Evolutionary conservation across 2,888 invertebrate genomes (phyloP).

Genomic region (Dorcus hopei): DNA sequence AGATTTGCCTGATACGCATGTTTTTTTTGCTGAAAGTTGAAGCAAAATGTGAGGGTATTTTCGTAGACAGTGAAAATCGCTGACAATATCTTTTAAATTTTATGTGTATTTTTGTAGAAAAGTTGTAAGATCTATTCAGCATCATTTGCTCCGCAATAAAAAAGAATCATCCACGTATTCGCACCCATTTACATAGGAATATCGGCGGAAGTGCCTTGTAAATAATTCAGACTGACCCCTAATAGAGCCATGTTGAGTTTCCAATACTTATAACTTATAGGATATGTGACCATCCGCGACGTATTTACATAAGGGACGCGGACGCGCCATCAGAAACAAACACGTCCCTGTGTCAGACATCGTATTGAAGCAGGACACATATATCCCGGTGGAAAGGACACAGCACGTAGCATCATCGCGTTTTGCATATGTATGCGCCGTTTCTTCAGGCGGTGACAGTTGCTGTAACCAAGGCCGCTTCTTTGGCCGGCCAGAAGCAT

Average conservation of each 20-base stretch:
- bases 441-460: conserved; percentile 41
- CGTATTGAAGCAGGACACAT: conserved; percentile 19
- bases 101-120: background rate
- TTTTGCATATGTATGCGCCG: conserved; percentile 28
- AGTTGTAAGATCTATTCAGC: background rate
- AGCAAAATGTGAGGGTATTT: background rate
- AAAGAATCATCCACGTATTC: conserved; percentile 39
- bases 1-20: background rate
- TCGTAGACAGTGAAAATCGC: background rate
- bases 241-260: conserved; percentile 40
- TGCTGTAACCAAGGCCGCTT: conserved; percentile 37
- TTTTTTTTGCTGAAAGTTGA: background rate
- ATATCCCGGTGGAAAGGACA: conserved; percentile 13
- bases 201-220: conserved; percentile 46
- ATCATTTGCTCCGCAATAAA: conserved; percentile 22
- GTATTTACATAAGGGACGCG: conserved; percentile 27
- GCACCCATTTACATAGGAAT: conserved; percentile 42
- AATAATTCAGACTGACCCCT: conserved; percentile 49
- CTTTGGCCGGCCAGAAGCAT: conserved; percentile 32
- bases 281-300: conserved; percentile 29
- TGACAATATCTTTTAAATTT: background rate
- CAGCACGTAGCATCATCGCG: conserved; percentile 16
- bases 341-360: conserved; percentile 19
- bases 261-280: conserved; percentile 46
- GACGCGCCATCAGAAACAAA: conserved; percentile 13